A percentile compares a stretch with the other conserved stretches of the same genome.
Conservation (phyloP, 2,888 invertebrate species). For the Cheilosia vulpina region DNA sequence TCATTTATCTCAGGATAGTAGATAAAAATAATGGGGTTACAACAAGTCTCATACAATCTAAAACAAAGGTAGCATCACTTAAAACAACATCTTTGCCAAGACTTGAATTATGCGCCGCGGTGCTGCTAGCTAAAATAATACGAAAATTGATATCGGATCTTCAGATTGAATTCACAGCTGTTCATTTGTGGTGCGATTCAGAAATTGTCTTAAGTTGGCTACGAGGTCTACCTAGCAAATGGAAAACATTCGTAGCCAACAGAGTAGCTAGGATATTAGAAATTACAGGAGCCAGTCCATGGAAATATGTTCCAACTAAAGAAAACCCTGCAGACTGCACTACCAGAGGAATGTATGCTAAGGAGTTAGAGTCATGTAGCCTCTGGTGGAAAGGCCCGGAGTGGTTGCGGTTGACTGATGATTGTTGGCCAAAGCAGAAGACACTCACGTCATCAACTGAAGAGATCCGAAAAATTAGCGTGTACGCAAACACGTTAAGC, state of each 20-base stretch:
- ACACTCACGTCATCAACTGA: not conserved
- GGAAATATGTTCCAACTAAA: not conserved
- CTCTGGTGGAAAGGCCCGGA: not conserved
- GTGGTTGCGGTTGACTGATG: not conserved
- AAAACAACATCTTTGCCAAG: no score
- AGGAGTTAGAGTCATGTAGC: no score
- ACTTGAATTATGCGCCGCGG: no score
- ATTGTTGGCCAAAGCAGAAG: not conserved
- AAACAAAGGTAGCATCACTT: no score
- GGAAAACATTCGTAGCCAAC: not conserved
- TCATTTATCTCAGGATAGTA: no score
- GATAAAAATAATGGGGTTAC: no score
- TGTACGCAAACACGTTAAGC: not conserved
- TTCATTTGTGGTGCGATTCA: no score
- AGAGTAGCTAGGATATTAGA: not conserved
- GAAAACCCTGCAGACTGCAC: not conserved
- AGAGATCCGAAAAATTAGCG: not conserved
- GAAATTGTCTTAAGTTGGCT: not conserved
- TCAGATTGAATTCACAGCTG: no score
- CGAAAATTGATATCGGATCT: no score
- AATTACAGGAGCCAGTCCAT: not conserved
- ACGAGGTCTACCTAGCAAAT: not conserved
- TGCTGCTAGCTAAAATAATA: no score
- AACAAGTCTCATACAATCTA: no score
- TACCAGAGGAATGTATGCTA: not conserved